A percentile compares a stretch with the other conserved stretches of the same genome.
Conservation (phyloP, 2,797 vertebrate genomes). For the Apodemus agrarius region DNA sequence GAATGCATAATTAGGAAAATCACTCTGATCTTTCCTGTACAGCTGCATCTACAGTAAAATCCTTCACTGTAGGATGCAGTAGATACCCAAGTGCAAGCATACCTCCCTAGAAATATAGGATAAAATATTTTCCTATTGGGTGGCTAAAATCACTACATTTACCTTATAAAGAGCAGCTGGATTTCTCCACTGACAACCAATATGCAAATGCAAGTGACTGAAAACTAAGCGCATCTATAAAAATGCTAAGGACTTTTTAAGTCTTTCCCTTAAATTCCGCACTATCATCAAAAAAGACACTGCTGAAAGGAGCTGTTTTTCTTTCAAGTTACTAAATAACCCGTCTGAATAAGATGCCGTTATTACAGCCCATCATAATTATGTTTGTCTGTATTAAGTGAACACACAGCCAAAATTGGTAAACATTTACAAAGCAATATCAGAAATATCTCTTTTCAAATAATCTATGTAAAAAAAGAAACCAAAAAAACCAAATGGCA, state of each 20-base stretch:
- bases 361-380: background rate
- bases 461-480: constrained; percentile 8
- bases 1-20: background rate
- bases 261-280: constrained; percentile 49
- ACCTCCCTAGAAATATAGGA: background rate
- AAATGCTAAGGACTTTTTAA: background rate
- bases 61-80: background rate
- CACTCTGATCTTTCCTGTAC: background rate
- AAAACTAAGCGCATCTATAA: constrained; percentile 12
- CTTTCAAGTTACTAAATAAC: constrained; percentile 40
- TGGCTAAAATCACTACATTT: constrained; percentile 7
- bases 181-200: constrained; percentile 19
- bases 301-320: constrained; percentile 31
- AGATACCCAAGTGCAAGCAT: background rate
- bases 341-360: constrained; percentile 44
- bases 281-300: background rate
- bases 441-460: background rate
- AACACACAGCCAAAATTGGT: background rate
- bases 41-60: background rate
- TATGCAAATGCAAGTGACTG: constrained; percentile 18
- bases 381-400: constrained; percentile 9
- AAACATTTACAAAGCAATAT: background rate
- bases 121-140: background rate
- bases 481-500: constrained; percentile 7
- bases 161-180: constrained; percentile 44